Base-by-base conservation (phyloP, 2,113 vertebrate species). In the Tragelaphus buxtoni region DNA sequence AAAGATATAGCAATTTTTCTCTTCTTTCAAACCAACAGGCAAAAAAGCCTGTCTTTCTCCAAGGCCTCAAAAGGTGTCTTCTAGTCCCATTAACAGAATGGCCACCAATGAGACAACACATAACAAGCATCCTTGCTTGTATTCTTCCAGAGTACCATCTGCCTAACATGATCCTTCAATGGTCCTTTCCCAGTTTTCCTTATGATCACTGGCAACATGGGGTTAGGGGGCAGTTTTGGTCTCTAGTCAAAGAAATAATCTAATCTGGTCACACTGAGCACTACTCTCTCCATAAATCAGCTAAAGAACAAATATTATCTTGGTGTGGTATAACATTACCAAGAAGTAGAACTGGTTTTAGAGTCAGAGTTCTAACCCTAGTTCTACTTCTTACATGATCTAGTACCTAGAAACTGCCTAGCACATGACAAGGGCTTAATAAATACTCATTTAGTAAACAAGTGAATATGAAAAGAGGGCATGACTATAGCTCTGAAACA, bases 331-430 rank as follows among this genome's bases (percentile, higher is more conserved):
- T 65, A 24, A 85, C 24, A 51, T 58, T 32, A 90, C 26, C 60
- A 51, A 95, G 51, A 82, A 93, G 77, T 18, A 83, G 16, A 96
- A 77, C 0, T 85, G 30, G 42, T 53, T 81, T 93, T 93, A 10
- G 26, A 65, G 26, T 80, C 35, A 55, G 30, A 89, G 55, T 89
- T 95, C 42, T 72, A 96, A 94, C 2, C 35, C 26, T 90, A 94
- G n/a, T 45, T 77, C 45, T 8, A 35, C 47, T 76, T 72, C 39
- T 92, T 85, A 76, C 60, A 80, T 45, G 24, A 81, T 82, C 10
- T 45, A 58, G 61, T 91, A 83, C 18, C 32, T 91, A 91, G 20
- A 96, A 95, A 89, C 11, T 96, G 28, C n/a, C 55, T 82, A 95
- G 56, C 47, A 89, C 42, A 79, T 88, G 53, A 95, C 30, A 96